These are phyloP conservation scores for Oligia latruncula DNA, from an alignment of 2,888 invertebrate species.

Conservation along the genomic window DNA sequence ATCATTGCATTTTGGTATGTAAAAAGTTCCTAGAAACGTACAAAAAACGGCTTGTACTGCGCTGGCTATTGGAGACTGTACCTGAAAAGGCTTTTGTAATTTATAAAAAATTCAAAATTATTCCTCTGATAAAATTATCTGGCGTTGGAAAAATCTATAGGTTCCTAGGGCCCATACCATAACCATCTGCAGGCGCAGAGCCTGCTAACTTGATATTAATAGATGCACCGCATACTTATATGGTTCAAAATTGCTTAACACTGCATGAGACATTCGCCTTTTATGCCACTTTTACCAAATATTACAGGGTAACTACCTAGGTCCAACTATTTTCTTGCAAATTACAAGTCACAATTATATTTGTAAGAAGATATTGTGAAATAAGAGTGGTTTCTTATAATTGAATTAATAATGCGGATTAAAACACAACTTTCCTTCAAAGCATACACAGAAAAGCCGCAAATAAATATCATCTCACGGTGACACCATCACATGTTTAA, in stretches of 20 bases:
- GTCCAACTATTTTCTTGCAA: neutral
- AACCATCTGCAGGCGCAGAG: too few relatives aligned
- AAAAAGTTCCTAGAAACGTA: neutral
- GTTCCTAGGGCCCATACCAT: too few relatives aligned
- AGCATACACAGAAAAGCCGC: neutral
- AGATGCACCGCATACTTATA: too few relatives aligned
- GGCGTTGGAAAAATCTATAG: too few relatives aligned
- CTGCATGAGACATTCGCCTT: neutral
- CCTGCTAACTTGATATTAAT: neutral
- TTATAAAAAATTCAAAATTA: too few relatives aligned
- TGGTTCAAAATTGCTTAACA: neutral
- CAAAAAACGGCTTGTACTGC: neutral
- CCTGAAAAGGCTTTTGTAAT: neutral
- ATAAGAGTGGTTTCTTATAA: neutral
- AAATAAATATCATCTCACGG: conserved; percentile 25
- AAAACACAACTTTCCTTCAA: neutral
- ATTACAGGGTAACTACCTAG: neutral
- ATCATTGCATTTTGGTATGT: neutral
- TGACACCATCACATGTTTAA: neutral
- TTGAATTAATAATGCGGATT: neutral
- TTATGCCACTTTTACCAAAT: neutral
- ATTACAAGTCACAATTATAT: neutral
- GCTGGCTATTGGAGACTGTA: neutral
- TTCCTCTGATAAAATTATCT: too few relatives aligned
- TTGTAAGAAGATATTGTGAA: neutral